Base-by-base conservation (phyloP, 2,888 invertebrate species). In the Ophonus ardosiacus region DNA sequence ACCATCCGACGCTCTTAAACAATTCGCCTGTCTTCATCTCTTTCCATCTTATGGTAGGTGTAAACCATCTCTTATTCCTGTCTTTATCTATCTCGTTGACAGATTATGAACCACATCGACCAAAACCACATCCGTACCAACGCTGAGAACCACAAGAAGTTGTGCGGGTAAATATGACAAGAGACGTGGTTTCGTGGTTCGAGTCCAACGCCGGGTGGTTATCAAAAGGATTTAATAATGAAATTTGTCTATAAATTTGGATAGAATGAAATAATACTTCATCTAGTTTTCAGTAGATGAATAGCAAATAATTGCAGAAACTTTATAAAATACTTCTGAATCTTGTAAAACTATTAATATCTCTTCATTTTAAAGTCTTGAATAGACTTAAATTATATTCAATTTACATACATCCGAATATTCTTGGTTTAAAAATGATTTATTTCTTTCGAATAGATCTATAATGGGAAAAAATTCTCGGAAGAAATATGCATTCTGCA, bases 101-200 rank as follows among this genome's bases (percentile, higher is more conserved):
- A 91, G 90, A 90, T 90, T 90, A 90, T 90, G 90, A 90, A 90
- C 90, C 90, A 89, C 89, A 89, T 88, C 90, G 89, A 88, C 89
- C 88, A 13, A 13, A 40, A 82, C 82, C 82, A 59, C 82, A 85
- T 74, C 74, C 76, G 57, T 84, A 61, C 68, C 63, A 21, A 21
- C 0, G 63, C 13, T 63, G 24, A 51, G 63, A 24, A 24, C 24
- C 63, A 89, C 89, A 89, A 88, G 90, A 88, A 88, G 88, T 88
- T 89, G 89, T 90, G 31, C 89, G 90, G 88, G 89, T 90, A 91
- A 90, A 91, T 90, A 90, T 90, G 90, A 90, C 91, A 91, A 91
- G 90, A 82, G 38, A 81, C 61, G 43, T 31, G 43, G 13, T 51
- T 51, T 51, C 43, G 43, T 10, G 43, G 43, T 51, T 51, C 43